Evolutionary conservation across 2,797 vertebrate genomes (phyloP).

Genomic region (Silurus aristotelis): DNA sequence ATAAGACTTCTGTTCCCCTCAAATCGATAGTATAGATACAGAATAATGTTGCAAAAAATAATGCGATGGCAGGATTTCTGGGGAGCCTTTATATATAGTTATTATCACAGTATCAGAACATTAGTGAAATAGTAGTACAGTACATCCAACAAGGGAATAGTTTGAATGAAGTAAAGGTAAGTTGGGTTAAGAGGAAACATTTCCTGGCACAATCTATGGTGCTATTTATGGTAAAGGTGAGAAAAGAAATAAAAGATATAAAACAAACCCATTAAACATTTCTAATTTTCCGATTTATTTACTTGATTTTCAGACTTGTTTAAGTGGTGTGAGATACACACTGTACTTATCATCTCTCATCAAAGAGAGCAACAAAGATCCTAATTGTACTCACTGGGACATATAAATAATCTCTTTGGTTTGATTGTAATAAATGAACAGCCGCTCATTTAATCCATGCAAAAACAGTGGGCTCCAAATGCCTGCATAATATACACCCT

Average conservation of each 20-base stretch:
- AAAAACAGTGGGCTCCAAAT: not conserved
- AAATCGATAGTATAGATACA: constrained; percentile 10
- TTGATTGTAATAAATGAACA: constrained; percentile 1
- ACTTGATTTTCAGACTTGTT: not conserved
- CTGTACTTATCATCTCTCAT: not conserved
- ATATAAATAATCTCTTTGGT: not conserved
- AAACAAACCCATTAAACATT: not conserved
- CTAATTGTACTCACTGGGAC: too few relatives aligned
- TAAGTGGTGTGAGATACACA: not conserved
- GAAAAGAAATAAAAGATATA: not conserved
- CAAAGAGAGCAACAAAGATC: not conserved
- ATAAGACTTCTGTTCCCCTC: not conserved
- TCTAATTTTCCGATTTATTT: not conserved
- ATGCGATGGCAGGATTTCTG: not conserved
- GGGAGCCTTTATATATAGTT: not conserved
- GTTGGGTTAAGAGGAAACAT: not conserved
- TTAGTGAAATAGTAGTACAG: constrained; percentile 14
- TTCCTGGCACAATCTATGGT: not conserved
- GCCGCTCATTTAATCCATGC: not conserved
- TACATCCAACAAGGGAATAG: not conserved
- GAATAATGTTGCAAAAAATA: constrained; percentile 4
- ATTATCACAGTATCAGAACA: not conserved
- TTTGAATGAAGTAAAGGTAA: not conserved
- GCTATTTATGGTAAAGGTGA: not conserved
- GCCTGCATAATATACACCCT: not conserved